phyloP scores from a whole-genome alignment of 1,140 invertebrate species.

The Drosophila bocqueti region DNA sequence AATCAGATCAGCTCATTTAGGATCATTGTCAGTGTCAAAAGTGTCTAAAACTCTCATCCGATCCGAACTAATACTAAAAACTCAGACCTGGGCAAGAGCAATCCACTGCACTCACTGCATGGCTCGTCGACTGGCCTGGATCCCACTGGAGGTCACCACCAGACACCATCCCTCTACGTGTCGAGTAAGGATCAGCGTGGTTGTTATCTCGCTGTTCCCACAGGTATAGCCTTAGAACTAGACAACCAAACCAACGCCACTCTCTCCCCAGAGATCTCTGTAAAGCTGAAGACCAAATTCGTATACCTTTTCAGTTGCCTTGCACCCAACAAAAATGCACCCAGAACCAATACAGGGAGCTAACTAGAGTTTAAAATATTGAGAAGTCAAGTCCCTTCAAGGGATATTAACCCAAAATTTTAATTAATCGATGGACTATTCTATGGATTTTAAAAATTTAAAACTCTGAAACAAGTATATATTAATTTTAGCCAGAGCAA shows the following conservation, averaged over 20 bases:
- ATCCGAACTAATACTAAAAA: conserved; percentile 40
- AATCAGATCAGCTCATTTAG: conserved; percentile 30
- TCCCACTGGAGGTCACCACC: conserved; percentile 78
- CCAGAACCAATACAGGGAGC: conserved; percentile 20
- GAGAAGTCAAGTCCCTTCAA: neutral
- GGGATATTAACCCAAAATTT: neutral
- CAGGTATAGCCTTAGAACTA: conserved; percentile 72
- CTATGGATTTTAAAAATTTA: neutral
- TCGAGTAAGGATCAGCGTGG: conserved; percentile 89
- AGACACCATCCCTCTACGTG: conserved; percentile 87
- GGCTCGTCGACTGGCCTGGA: conserved; percentile 57
- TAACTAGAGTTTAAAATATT: neutral
- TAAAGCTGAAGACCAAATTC: conserved; percentile 27
- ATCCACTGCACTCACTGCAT: conserved; percentile 68
- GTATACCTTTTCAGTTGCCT: conserved; percentile 43
- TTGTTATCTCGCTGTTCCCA: conserved; percentile 92
- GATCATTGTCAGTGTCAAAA: conserved; percentile 42
- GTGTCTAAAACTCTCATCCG: conserved; percentile 68
- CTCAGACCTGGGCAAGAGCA: conserved; percentile 68
- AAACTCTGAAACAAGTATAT: neutral
- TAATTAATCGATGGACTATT: neutral
- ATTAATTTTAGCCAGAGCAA: neutral
- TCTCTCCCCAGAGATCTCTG: conserved; percentile 22
- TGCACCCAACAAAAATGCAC: conserved; percentile 33
- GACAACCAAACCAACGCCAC: conserved; percentile 3